These are phyloP conservation scores for Maconellicoccus hirsutus DNA, from an alignment of 1,140 invertebrate species.

Conservation along the genomic window DNA sequence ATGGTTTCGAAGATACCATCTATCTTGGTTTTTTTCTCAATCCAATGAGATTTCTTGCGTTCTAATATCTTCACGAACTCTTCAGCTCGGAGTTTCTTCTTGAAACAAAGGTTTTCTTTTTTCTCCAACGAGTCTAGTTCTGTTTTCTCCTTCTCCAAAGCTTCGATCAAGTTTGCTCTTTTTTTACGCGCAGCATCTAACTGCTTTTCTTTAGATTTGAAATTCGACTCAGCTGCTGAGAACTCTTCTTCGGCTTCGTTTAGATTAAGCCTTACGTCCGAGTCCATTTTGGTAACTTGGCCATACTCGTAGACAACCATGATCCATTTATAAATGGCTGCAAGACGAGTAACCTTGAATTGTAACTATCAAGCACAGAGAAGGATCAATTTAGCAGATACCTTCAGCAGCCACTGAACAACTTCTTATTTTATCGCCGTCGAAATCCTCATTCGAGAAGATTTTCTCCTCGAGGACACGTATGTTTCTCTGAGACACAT, in stretches of 20 bases:
- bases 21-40: not conserved
- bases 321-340: slow-evolving; percentile 6
- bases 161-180: not conserved
- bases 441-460: slow-evolving; percentile 80
- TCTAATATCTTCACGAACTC: not conserved
- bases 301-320: not conserved
- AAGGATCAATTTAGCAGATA: slow-evolving; percentile 80
- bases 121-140: not conserved
- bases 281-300: slow-evolving; percentile 9
- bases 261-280: not conserved
- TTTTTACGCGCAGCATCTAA: not conserved
- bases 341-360: not conserved
- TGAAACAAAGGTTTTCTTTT: not conserved
- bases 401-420: slow-evolving; percentile 88
- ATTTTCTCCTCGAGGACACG: slow-evolving; percentile 77
- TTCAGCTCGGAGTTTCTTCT: not conserved
- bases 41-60: not conserved
- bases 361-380: not conserved
- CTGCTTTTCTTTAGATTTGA: not conserved
- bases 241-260: slow-evolving; percentile 1
- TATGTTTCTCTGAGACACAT: slow-evolving; percentile 68
- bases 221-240: not conserved
- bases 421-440: slow-evolving; percentile 75
- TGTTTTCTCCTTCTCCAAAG: not conserved
- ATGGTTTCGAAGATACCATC: not conserved